Percentiles rank a stretch among this genome's conserved stretches.
phyloP scores from a whole-genome alignment of 2,113 vertebrate species.

The Lophotis ruficrista region DNA sequence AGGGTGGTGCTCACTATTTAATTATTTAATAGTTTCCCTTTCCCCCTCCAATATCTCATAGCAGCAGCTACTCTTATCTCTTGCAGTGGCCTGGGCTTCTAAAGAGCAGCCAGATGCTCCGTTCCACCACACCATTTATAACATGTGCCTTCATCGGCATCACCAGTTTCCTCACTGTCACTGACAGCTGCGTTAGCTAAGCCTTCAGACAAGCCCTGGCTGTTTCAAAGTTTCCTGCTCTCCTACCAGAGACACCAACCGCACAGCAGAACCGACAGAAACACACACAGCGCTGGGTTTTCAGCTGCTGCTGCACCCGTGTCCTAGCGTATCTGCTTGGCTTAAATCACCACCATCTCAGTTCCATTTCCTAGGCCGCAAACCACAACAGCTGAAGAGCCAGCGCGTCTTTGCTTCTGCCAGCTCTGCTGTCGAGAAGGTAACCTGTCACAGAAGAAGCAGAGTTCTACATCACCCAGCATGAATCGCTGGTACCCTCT shows the following conservation, averaged over 20 bases:
- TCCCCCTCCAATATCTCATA: background rate
- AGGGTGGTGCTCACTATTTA: background rate
- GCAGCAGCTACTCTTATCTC: background rate
- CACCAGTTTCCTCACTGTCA: accelerated
- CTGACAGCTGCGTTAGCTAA: background rate
- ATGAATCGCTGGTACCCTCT: background rate
- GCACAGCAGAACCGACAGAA: background rate
- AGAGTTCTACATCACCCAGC: background rate
- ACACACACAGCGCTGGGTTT: background rate
- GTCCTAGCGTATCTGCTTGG: background rate
- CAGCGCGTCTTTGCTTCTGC: background rate
- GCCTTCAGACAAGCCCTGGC: background rate
- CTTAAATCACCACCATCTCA: background rate
- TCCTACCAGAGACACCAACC: background rate
- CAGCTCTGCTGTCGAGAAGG: accelerated
- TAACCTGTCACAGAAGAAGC: background rate
- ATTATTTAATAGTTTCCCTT: background rate
- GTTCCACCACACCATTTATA: background rate
- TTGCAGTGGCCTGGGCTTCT: background rate
- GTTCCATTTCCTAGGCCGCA: background rate
- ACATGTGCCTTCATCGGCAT: accelerated
- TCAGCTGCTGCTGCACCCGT: background rate
- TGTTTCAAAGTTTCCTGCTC: background rate
- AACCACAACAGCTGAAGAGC: background rate
- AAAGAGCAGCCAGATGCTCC: background rate